Percentiles rank a stretch among this genome's conserved stretches.
Conservation (phyloP, 1,140 invertebrate species). For the Ctenoplectra terminalis region DNA sequence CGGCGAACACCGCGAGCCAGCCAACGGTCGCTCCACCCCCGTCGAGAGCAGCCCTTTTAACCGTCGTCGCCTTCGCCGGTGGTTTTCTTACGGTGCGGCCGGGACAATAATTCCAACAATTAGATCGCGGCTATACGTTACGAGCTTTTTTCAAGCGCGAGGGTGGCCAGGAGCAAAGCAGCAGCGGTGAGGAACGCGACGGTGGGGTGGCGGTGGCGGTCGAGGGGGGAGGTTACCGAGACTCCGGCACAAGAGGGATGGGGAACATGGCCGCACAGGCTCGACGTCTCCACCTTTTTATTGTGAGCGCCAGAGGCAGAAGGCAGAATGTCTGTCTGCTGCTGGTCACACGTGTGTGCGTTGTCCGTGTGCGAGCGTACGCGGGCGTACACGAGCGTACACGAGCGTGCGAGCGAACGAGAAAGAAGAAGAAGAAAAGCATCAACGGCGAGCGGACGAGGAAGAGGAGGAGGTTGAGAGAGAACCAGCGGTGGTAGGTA, state of each 20-base stretch:
- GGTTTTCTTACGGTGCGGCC: conserved; percentile 61
- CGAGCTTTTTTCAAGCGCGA: conserved; percentile 60
- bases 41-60: background rate
- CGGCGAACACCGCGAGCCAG: background rate
- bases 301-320: conserved; percentile 79
- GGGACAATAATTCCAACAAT: conserved; percentile 77
- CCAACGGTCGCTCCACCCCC: background rate
- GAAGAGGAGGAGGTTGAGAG: background rate
- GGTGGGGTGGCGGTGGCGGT: background rate
- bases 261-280: conserved; percentile 77
- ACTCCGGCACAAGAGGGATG: conserved; percentile 70
- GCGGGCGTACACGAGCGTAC: background rate
- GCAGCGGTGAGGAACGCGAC: conserved; percentile 33
- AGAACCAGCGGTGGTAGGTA: background rate
- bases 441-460: background rate
- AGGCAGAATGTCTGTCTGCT: conserved; percentile 68
- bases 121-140: conserved; percentile 77
- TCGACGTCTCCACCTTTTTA: conserved; percentile 82
- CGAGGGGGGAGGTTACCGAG: conserved; percentile 57
- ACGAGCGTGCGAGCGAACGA: conserved; percentile 17
- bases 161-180: conserved; percentile 48
- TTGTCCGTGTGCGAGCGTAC: background rate
- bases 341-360: background rate
- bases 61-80: conserved; percentile 15
- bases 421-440: conserved; percentile 35